phyloP scores from a whole-genome alignment of 2,888 invertebrate genomes.

The Philereme transversata region DNA sequence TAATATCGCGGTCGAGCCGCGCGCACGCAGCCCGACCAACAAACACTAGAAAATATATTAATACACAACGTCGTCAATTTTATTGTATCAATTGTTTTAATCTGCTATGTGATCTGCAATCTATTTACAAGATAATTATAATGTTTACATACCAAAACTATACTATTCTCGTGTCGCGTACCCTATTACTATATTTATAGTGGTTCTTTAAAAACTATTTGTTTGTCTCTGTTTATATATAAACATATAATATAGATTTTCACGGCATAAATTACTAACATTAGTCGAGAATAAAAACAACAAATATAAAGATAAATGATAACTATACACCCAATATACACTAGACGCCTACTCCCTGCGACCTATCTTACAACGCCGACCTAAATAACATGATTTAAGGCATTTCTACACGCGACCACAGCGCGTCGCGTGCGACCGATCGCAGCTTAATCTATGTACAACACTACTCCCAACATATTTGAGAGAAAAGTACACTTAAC shows the following conservation, averaged over 20 bases:
- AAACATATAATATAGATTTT: constrained; percentile 77
- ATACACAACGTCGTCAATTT: constrained; percentile 42
- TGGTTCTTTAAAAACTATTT: constrained; percentile 76
- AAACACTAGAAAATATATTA: constrained; percentile 38
- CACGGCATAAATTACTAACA: constrained; percentile 82
- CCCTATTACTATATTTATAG: constrained; percentile 81
- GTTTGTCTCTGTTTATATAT: constrained; percentile 78
- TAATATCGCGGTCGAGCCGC: constrained; percentile 12
- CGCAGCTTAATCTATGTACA: constrained; percentile 48
- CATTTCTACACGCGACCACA: constrained; percentile 62
- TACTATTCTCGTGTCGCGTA: constrained; percentile 78
- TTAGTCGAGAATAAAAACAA: constrained; percentile 73
- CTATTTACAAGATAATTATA: constrained; percentile 80
- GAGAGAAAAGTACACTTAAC: constrained; percentile 65
- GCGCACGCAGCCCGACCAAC: constrained; percentile 13
- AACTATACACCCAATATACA: constrained; percentile 84
- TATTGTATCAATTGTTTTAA: constrained; percentile 80
- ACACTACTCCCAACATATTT: constrained; percentile 47
- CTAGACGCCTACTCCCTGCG: constrained; percentile 61
- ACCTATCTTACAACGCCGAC: constrained; percentile 74
- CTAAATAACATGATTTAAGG: constrained; percentile 72
- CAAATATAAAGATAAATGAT: constrained; percentile 66
- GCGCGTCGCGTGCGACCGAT: constrained; percentile 40
- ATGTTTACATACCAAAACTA: constrained; percentile 82
- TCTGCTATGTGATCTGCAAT: constrained; percentile 70